phyloP scores from a whole-genome alignment of 2,797 vertebrate genomes.

The Dermochelys coriacea region DNA sequence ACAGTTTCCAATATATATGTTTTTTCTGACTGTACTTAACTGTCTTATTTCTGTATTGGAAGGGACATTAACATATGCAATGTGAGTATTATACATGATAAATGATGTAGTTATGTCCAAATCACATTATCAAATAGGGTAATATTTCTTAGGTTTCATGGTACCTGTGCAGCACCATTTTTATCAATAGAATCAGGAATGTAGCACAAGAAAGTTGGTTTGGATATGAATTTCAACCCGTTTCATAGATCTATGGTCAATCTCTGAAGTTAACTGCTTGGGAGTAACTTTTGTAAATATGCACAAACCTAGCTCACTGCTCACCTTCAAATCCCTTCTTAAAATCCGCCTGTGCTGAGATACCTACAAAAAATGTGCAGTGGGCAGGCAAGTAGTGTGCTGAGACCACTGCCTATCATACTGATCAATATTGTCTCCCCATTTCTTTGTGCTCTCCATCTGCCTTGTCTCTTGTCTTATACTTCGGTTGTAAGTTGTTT shows the following conservation, averaged over 20 bases:
- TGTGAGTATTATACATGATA: background rate
- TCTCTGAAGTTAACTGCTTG: background rate
- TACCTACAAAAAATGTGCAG: no score
- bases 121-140: background rate
- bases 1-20: background rate
- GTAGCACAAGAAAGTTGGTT: background rate
- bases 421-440: background rate
- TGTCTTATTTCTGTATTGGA: background rate
- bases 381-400: background rate
- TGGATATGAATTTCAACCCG: background rate
- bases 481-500: background rate
- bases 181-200: background rate
- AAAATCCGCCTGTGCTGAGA: background rate
- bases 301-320: background rate
- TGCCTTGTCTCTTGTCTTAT: background rate
- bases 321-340: background rate
- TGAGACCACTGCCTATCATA: background rate
- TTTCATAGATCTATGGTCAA: background rate
- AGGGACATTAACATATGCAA: background rate
- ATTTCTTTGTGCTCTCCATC: background rate
- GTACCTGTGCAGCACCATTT: background rate
- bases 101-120: background rate
- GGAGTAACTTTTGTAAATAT: background rate
- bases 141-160: background rate
- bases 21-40: background rate